Evolutionary conservation across 2,888 invertebrate species (phyloP).

Genomic region (Zygaena filipendulae): DNA sequence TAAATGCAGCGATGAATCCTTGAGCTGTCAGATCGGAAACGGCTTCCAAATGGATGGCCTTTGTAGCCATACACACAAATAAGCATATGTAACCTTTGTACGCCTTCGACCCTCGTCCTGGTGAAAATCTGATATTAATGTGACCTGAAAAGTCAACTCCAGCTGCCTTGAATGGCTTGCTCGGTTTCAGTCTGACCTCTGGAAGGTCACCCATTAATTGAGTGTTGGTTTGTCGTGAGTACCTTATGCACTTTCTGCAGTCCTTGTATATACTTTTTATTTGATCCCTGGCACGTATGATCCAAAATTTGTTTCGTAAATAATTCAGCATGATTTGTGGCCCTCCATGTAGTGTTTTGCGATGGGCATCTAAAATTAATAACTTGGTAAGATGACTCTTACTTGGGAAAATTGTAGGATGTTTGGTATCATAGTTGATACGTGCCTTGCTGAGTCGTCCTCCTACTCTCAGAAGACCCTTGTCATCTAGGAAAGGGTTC

Average conservation of each 20-base stretch:
- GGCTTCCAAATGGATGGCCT: slow-evolving; percentile 17
- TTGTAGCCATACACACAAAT: slow-evolving; percentile 17
- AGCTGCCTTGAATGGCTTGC: slow-evolving; percentile 12
- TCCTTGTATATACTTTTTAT: slow-evolving; percentile 8
- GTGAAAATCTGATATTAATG: slow-evolving; percentile 16
- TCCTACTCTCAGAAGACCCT: slow-evolving; percentile 7
- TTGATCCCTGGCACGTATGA: slow-evolving; percentile 10
- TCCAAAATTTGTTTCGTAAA: slow-evolving; percentile 17
- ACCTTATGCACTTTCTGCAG: slow-evolving; percentile 13
- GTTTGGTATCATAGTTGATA: slow-evolving; percentile 4
- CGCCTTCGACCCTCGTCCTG: slow-evolving; percentile 15
- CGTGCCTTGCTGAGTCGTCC: slow-evolving; percentile 2
- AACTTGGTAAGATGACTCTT: slow-evolving; percentile 11
- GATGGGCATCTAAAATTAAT: slow-evolving; percentile 14
- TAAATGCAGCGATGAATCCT: slow-evolving; percentile 15
- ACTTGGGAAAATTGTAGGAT: neutral
- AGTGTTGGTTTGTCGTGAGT: slow-evolving; percentile 4
- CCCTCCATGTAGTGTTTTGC: slow-evolving; percentile 19
- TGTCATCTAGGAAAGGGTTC: slow-evolving; percentile 8
- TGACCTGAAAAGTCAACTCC: slow-evolving; percentile 19
- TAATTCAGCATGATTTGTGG: slow-evolving; percentile 17
- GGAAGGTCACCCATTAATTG: slow-evolving; percentile 17
- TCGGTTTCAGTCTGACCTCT: slow-evolving; percentile 14
- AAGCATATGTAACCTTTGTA: slow-evolving; percentile 18
- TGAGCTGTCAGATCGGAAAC: slow-evolving; percentile 19